Conservation (phyloP, 2,113 vertebrate species). For the Emydura subglobosa region DNA sequence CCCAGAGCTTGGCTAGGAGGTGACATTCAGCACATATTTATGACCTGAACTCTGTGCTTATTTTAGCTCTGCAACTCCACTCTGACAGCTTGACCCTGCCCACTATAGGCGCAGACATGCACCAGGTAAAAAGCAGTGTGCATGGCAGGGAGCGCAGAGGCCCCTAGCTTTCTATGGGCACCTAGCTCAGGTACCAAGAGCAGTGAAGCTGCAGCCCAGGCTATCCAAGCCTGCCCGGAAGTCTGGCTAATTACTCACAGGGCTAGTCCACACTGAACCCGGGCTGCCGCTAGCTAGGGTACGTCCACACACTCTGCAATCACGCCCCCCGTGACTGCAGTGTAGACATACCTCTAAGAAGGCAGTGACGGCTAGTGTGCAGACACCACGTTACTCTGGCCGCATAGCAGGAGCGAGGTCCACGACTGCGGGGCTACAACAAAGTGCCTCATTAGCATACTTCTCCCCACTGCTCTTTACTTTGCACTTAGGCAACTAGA, state of each 20-base stretch:
- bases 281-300: background rate
- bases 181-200: background rate
- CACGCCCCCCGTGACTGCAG: background rate
- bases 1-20: background rate
- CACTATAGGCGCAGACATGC: fast-evolving
- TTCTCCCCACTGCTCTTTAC: background rate
- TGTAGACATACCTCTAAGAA: background rate
- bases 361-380: background rate
- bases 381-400: background rate
- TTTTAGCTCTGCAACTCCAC: background rate
- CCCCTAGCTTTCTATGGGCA: background rate
- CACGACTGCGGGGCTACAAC: background rate
- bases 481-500: background rate
- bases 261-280: background rate
- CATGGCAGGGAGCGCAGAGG: fast-evolving
- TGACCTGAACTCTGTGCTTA: background rate
- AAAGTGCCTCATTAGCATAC: background rate
- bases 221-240: too few relatives aligned
- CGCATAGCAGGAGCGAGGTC: background rate
- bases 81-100: background rate
- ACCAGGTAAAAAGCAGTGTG: fast-evolving
- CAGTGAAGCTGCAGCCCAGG: too few relatives aligned
- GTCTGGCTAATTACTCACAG: background rate
- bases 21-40: background rate
- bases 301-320: background rate